A percentile compares a stretch with the other conserved stretches of the same genome.
phyloP scores from a whole-genome alignment of 2,113 vertebrate genomes.

The Alaudala cheleensis region DNA sequence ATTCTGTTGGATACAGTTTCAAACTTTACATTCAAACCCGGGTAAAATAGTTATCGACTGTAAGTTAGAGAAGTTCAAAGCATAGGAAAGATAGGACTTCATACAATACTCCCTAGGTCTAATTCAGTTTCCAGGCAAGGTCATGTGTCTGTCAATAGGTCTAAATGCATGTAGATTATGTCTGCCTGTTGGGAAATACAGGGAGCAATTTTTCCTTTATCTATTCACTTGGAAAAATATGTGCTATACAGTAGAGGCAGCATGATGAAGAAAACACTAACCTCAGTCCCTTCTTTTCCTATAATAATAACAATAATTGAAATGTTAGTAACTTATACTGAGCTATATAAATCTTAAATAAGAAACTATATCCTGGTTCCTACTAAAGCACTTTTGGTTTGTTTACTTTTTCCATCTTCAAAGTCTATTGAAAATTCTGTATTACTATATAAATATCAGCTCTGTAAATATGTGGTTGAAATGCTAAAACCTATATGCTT shows the following conservation, averaged over 20 bases:
- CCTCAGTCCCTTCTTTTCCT: background rate
- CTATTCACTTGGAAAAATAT: background rate
- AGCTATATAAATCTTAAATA: background rate
- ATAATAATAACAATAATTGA: background rate
- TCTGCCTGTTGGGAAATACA: background rate
- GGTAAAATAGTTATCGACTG: background rate
- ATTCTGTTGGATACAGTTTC: background rate
- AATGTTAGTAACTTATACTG: background rate
- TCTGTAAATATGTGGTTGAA: background rate
- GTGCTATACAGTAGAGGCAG: rapidly evolving
- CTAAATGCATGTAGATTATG: background rate
- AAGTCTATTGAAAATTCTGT: background rate
- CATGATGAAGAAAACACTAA: background rate
- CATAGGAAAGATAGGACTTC: background rate
- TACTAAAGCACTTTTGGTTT: background rate
- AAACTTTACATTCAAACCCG: background rate
- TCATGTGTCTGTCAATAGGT: background rate
- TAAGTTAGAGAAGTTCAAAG: background rate
- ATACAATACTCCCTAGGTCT: background rate
- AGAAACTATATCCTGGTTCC: background rate
- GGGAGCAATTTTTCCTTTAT: background rate
- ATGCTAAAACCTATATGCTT: background rate
- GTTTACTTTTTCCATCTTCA: background rate
- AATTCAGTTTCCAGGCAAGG: background rate
- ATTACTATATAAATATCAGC: background rate